phyloP scores from a whole-genome alignment of 2,888 invertebrate species.

The Scaptomyza reducta region DNA sequence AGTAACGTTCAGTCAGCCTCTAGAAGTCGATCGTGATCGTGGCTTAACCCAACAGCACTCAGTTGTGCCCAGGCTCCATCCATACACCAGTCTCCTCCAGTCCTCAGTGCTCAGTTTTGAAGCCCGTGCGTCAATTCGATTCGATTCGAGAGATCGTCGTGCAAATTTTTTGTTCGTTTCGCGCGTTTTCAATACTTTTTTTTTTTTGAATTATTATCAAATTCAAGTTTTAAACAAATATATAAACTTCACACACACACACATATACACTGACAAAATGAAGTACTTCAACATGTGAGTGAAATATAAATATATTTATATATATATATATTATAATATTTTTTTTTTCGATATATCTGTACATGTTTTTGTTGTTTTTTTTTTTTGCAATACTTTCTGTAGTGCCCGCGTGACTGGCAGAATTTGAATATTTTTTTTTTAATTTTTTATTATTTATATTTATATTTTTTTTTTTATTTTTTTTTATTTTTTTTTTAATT shows the following conservation, averaged over 20 bases:
- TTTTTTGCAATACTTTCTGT: too few relatives aligned
- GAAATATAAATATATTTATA: conserved; percentile 23
- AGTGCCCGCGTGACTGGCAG: too few relatives aligned
- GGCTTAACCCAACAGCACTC: conserved; percentile 56
- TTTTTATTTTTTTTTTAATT: too few relatives aligned
- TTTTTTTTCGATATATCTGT: not conserved
- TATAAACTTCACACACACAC: conserved; percentile 11
- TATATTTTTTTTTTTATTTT: conserved; percentile 4
- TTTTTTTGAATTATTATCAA: conserved; percentile 31
- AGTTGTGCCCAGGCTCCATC: conserved; percentile 41
- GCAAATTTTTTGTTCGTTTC: conserved; percentile 38
- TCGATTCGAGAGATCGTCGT: conserved; percentile 24
- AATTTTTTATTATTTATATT: not conserved
- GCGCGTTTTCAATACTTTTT: conserved; percentile 52
- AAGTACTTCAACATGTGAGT: conserved; percentile 83
- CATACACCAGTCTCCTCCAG: conserved; percentile 33
- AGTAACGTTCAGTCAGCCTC: conserved; percentile 77
- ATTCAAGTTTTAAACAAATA: conserved; percentile 38
- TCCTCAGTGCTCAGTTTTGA: conserved; percentile 30
- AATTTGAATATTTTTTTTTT: too few relatives aligned
- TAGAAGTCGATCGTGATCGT: conserved; percentile 77
- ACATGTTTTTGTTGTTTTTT: too few relatives aligned
- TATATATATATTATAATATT: not conserved
- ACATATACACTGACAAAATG: conserved; percentile 66
- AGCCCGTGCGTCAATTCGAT: conserved; percentile 34